Conservation (phyloP, 2,797 vertebrate genomes). For the Phrynocephalus forsythii region DNA sequence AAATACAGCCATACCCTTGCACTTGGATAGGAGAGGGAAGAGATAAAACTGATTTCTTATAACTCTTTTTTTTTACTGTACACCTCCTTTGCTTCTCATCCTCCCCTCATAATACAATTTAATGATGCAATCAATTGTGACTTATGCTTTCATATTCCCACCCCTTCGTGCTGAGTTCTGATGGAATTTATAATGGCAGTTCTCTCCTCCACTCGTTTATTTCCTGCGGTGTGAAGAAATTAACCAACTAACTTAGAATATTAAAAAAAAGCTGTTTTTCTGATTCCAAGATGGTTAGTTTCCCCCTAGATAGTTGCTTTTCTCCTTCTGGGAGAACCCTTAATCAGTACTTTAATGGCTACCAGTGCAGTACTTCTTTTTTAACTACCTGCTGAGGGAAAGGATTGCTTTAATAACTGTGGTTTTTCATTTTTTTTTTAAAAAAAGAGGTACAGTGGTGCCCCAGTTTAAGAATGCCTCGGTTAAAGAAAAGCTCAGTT, state of each 20-base stretch:
- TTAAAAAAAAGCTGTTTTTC: constrained; percentile 22
- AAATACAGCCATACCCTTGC: neutral
- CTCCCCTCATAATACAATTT: constrained; percentile 16
- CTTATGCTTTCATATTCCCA: constrained; percentile 23
- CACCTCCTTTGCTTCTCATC: neutral
- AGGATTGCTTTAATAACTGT: constrained; percentile 41
- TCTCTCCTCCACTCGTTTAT: constrained; percentile 32
- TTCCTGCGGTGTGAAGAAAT: constrained; percentile 20
- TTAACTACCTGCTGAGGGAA: constrained; percentile 52
- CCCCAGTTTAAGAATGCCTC: too few species aligned
- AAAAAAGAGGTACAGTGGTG: constrained; percentile 30
- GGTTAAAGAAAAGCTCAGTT: too few species aligned
- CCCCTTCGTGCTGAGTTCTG: neutral
- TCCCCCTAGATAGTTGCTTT: neutral
- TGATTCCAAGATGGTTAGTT: constrained; percentile 46
- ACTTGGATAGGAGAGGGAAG: neutral
- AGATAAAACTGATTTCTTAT: neutral
- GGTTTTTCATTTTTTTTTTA: constrained; percentile 7
- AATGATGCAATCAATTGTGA: constrained; percentile 32
- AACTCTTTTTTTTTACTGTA: neutral
- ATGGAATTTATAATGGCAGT: constrained; percentile 17
- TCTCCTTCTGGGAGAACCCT: constrained; percentile 41
- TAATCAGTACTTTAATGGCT: constrained; percentile 52
- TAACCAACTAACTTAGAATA: neutral
- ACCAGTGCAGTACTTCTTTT: constrained; percentile 49